Conservation (phyloP, 2,113 vertebrate genomes). For the Crocuta crocuta region DNA sequence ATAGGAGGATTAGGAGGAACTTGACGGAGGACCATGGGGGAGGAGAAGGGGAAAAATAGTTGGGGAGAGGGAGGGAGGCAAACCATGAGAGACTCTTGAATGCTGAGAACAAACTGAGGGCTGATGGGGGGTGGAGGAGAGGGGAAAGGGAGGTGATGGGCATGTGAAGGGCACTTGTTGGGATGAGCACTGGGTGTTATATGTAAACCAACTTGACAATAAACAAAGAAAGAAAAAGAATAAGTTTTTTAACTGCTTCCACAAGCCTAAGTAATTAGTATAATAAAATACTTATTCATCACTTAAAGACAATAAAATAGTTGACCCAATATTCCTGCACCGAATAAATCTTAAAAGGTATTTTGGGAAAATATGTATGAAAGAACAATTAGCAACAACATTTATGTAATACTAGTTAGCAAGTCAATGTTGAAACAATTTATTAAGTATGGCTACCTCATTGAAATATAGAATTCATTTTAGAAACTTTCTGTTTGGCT, state of each 20-base stretch:
- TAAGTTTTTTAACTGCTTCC: constrained; percentile 29
- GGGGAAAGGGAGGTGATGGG: no score
- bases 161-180: no score
- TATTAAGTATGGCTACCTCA: constrained; percentile 55
- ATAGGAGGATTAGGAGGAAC: no score
- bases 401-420: background rate
- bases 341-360: constrained; percentile 25
- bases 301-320: constrained; percentile 27
- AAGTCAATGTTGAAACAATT: constrained; percentile 10
- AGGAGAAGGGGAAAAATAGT: no score
- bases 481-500: constrained; percentile 32
- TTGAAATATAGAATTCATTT: constrained; percentile 45
- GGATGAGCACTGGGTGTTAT: no score
- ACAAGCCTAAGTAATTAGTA: background rate
- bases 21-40: no score
- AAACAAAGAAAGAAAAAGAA: background rate
- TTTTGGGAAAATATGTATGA: constrained; percentile 16
- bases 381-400: constrained; percentile 20
- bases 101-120: no score
- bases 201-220: no score
- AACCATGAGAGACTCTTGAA: no score
- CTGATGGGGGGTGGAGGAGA: no score
- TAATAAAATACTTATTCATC: constrained; percentile 11
- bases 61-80: no score
- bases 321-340: background rate